Base-by-base conservation (phyloP, 2,113 vertebrate genomes). In the Bufo bufo region DNA sequence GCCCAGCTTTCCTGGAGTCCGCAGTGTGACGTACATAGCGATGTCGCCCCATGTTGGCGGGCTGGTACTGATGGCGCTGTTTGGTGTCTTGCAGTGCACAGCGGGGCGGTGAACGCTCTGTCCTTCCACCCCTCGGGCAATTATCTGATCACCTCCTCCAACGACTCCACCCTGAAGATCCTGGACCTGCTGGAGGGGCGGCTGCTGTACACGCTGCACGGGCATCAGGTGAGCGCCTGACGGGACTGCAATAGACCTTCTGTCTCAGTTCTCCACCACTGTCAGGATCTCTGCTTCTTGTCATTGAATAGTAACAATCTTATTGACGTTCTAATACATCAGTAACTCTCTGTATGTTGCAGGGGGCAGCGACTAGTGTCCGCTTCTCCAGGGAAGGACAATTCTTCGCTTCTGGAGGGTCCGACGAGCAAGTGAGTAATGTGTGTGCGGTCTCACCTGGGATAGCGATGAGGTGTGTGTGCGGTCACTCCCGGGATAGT, bases 151-250 rank as follows among this genome's bases (percentile, higher is more conserved):
- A 99, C 97, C 0, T 97, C 97, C 10, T 98, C 98, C 90, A 97
- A 92, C 1, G 98, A 99, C 93, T 99, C 97, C 56, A 99, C 98
- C 52, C 91, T 99, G 92, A 99, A 99, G 94, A 96, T 99, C 90
- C 91, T 99, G 93, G 98, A 99, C 90, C 94, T 99, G 87, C 90
- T 98, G 86, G 97, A 99, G 91, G 98, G 98, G 88, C 96, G 97
- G 85, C 94, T 99, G 45, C 94, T 99, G 33, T 99, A 97, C 87
- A 99, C 98, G 1, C 95, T 99, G 45, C 98, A 99, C 59, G 59
- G 59, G 6, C 59, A 61, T 3, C 59, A 61, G 59, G 59, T 33
- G 9, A 69, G 3, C 0, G 20, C 20, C 5, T n/a, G n/a, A n/a
- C n/a, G n/a, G n/a, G n/a, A n/a, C n/a, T n/a, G n/a, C n/a, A n/a